Evolutionary conservation across 2,113 vertebrate genomes (phyloP).

Genomic region (Lampris incognitus): DNA sequence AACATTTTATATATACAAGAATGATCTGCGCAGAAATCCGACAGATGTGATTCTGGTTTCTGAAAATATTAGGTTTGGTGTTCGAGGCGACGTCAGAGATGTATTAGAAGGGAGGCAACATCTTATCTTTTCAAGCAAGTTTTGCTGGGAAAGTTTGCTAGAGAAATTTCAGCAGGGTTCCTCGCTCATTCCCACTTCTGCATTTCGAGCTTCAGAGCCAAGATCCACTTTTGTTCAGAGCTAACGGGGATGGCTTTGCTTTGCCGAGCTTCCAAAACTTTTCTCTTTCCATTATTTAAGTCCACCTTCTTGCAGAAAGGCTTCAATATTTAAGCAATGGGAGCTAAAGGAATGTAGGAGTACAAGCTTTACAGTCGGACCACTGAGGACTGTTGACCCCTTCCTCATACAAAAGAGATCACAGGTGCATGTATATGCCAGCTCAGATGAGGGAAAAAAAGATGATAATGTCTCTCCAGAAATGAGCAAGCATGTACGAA

Average conservation of each 20-base stretch:
- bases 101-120: slow-evolving; percentile 12
- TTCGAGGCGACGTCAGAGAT: slow-evolving; percentile 27
- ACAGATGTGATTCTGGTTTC: slow-evolving; percentile 29
- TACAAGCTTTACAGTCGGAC: slow-evolving; percentile 41
- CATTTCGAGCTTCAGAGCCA: slow-evolving; percentile 35
- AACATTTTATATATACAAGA: slow-evolving; percentile 31
- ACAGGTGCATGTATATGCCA: slow-evolving; percentile 10
- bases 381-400: slow-evolving; percentile 57
- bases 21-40: slow-evolving; percentile 30
- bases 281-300: slow-evolving; percentile 69
- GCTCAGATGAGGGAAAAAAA: slow-evolving; percentile 15
- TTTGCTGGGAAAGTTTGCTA: neutral
- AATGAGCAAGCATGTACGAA: neutral
- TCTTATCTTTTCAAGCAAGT: neutral
- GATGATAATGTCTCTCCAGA: neutral
- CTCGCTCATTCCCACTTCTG: slow-evolving; percentile 37
- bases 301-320: slow-evolving; percentile 62
- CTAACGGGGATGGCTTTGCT: slow-evolving; percentile 52
- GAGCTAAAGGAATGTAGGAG: slow-evolving; percentile 50
- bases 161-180: slow-evolving; percentile 28
- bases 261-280: slow-evolving; percentile 61
- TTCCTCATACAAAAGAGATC: slow-evolving; percentile 70
- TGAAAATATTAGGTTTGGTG: slow-evolving; percentile 34
- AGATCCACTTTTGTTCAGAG: slow-evolving; percentile 52
- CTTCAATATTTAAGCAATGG: slow-evolving; percentile 77